Conservation (phyloP, 2,888 invertebrate genomes). For the Tricholauxania praeusta region DNA sequence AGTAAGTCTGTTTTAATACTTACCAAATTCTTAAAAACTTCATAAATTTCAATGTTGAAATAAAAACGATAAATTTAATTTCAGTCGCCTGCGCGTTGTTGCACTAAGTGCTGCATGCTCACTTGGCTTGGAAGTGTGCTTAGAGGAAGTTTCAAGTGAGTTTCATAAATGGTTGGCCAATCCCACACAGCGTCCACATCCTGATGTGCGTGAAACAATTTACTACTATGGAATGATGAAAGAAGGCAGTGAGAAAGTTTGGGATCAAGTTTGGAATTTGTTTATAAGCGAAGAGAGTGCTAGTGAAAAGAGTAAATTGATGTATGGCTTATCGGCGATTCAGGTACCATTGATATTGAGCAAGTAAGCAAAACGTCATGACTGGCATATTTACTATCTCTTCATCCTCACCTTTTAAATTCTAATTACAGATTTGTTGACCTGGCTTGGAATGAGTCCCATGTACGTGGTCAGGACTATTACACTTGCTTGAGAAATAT, state of each 20-base stretch:
- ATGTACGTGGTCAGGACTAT: slow-evolving; percentile 88
- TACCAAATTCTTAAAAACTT: too few relatives aligned
- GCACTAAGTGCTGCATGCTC: slow-evolving; percentile 77
- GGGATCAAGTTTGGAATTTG: slow-evolving; percentile 81
- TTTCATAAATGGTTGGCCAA: slow-evolving; percentile 75
- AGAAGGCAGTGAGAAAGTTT: slow-evolving; percentile 73
- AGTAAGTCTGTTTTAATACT: slow-evolving; percentile 60
- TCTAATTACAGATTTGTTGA: slow-evolving; percentile 74
- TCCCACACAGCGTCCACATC: slow-evolving; percentile 69
- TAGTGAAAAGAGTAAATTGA: slow-evolving; percentile 80
- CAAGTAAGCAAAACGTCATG: slow-evolving; percentile 69
- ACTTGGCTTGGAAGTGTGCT: slow-evolving; percentile 74
- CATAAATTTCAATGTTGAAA: too few relatives aligned
- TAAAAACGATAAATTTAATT: too few relatives aligned
- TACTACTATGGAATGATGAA: slow-evolving; percentile 81
- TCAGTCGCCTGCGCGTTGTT: slow-evolving; percentile 75
- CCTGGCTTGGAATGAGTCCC: slow-evolving; percentile 79
- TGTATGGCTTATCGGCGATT: slow-evolving; percentile 79
- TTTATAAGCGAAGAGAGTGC: slow-evolving; percentile 82
- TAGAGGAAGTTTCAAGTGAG: slow-evolving; percentile 71
- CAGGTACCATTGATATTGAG: slow-evolving; percentile 75
- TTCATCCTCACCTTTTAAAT: neutral
- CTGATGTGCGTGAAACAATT: slow-evolving; percentile 75
- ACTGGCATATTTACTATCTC: neutral
- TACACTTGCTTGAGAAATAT: slow-evolving; percentile 78